Base-by-base conservation (phyloP, 2,797 vertebrate species). In the Pagetopsis macropterus region DNA sequence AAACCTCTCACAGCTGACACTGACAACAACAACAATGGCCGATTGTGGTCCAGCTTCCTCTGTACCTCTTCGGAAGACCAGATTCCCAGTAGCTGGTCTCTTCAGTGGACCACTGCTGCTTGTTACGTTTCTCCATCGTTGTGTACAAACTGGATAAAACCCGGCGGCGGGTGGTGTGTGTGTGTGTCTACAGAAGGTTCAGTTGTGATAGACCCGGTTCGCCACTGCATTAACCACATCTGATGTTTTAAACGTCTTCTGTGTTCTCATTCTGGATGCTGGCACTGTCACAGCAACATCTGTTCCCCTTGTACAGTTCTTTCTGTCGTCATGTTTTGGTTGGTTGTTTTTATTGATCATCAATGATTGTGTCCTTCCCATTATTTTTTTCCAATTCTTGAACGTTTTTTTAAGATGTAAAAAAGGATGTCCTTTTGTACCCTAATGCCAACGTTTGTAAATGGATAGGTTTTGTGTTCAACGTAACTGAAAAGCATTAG, bases 191-290 rank as follows among this genome's bases (percentile, higher is more conserved):
- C 23, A 23, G 23, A 23, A 23, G 23, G 23, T 23, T 23, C 23
- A 23, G 23, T 23, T 23, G 23, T 23, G 23, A 23, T 23, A 23
- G 23, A 23, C 23, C 23, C 23, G 23, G 23, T 23, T 23, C 2
- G 3, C 23, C 23, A 23, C 23, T 23, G 23, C 23, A 60, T 82
- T 65, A 64, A 78, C 70, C 58, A 2, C 43, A 65, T 23, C 72
- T 52, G 50, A 48, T 49, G 21, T 69, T 68, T 63, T 63, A 37
- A 5, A 4, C 37, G 49, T 37, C 27, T 52, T 60, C 56, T 71
- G 58, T 31, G 46, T 46, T 70, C 43, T 31, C 44, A 49, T 45
- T 1, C 7, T 57, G 44, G n/a, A 58, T 78, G 31, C 37, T 56
- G 21, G 66, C 72, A 52, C 16, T 19, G 57, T 48, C 46, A 33